These are phyloP conservation scores for Augochlorella aurata DNA, from an alignment of 2,888 invertebrate genomes.

Conservation along the genomic window DNA sequence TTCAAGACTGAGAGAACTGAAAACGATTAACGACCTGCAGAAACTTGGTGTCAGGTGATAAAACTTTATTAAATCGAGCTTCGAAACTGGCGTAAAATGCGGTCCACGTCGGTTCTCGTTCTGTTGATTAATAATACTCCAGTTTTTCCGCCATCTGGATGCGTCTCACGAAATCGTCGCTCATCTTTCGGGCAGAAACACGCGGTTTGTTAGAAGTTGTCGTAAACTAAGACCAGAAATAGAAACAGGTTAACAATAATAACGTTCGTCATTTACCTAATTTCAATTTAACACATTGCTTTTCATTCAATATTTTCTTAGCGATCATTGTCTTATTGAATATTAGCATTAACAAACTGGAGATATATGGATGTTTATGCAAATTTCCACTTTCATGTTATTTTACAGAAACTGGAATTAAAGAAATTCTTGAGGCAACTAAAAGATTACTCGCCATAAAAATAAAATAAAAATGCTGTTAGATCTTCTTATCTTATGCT, in stretches of 20 bases:
- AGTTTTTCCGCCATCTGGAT: background rate
- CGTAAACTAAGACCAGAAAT: background rate
- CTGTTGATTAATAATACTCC: slow-evolving; percentile 38
- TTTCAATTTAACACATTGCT: too few relatives aligned
- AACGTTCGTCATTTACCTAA: too few relatives aligned
- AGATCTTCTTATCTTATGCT: too few relatives aligned
- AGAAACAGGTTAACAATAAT: background rate
- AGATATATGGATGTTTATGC: too few relatives aligned
- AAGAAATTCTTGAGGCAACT: too few relatives aligned
- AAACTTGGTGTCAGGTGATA: slow-evolving; percentile 22
- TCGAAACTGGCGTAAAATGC: slow-evolving; percentile 25
- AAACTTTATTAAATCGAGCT: slow-evolving; percentile 40
- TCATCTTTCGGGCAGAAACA: background rate
- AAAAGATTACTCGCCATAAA: too few relatives aligned
- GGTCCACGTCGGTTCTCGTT: slow-evolving; percentile 20
- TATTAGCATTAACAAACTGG: too few relatives aligned
- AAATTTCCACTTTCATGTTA: too few relatives aligned
- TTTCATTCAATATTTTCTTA: too few relatives aligned
- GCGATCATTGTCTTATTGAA: too few relatives aligned
- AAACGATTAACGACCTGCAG: slow-evolving; percentile 12
- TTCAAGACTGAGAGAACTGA: slow-evolving; percentile 6
- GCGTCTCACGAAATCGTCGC: background rate
- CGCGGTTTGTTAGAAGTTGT: background rate
- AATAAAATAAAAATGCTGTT: too few relatives aligned
- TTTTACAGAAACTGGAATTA: too few relatives aligned